Base-by-base conservation (phyloP, 2,888 invertebrate genomes). In the Harpalus rubripes region DNA sequence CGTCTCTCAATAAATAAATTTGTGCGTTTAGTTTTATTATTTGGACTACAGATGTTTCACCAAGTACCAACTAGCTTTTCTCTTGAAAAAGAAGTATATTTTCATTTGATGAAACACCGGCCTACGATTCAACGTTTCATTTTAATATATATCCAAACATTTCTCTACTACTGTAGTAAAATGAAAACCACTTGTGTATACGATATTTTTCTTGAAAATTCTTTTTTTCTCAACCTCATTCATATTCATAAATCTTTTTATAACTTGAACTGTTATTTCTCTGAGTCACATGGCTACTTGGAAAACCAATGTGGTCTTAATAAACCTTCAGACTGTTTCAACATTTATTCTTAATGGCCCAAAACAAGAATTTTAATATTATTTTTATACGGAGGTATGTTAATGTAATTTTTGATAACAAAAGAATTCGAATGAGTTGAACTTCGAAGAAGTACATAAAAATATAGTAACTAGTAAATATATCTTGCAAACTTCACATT, bases 161-260 rank as follows among this genome's bases (percentile, higher is more conserved):
- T 59, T 59, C 16, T 2, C 18, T 59, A 16, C 59, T 52, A 52
- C 44, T 52, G 44, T 61, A 68, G 68, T 68, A 32, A 68, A 68
- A 68, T 68, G 39, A 12, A 68, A 68, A 68, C 39, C 68, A 18
- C n/a, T 39, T 39, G 68, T 10, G 39, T 68, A 68, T n/a, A 68
- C 68, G 26, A 68, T 68, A 68, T 26, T 68, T 68, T 39, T 39
- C 68, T 26, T 61, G 61, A 18, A 61, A 61, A 65, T 65, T 22
- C 65, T 10, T 65, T 26, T 22, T 18, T 65, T 65, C 15, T 41
- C n/a, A 15, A 52, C 18, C 32, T 72, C 72, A 72, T 72, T 72
- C 44, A 72, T 72, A 72, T 72, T 72, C 72, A 72, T 72, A 72
- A 72, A 72, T 72, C 72, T 72, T 72, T 72, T 72, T 72, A 72